Conservation (phyloP, 2,888 invertebrate species). For the Pantelozetes paolii region DNA sequence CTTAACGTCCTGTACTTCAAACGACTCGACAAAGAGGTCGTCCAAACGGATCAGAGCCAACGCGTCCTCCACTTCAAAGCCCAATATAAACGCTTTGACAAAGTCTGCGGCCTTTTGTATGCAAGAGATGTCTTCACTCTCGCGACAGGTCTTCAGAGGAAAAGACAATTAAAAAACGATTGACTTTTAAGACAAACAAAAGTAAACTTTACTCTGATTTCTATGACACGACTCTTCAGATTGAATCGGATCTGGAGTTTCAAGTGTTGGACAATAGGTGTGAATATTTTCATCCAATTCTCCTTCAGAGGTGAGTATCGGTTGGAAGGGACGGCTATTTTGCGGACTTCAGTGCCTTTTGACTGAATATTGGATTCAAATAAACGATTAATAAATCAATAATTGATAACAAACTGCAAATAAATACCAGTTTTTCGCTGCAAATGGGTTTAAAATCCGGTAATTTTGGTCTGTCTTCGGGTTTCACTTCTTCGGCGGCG, state of each 20-base stretch:
- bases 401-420: not conserved
- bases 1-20: constrained; percentile 92
- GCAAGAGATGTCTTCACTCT: constrained; percentile 78
- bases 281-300: constrained; percentile 94
- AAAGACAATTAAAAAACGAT: too few species aligned
- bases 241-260: constrained; percentile 91
- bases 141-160: constrained; percentile 57
- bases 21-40: constrained; percentile 93
- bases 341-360: constrained; percentile 47
- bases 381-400: not conserved
- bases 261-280: constrained; percentile 91
- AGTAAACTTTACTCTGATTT: constrained; percentile 65
- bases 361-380: constrained; percentile 5
- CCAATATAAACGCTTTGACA: constrained; percentile 89
- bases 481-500: not conserved
- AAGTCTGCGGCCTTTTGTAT: constrained; percentile 98
- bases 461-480: not conserved
- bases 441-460: constrained; percentile 36
- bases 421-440: constrained; percentile 30
- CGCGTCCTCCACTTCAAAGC: constrained; percentile 96
- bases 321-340: constrained; percentile 81
- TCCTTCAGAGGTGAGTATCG: constrained; percentile 91
- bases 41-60: constrained; percentile 88
- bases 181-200: too few species aligned
- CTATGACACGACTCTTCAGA: constrained; percentile 80